These are phyloP conservation scores for Trichosurus vulpecula DNA, from an alignment of 2,797 vertebrate species.

Conservation along the genomic window DNA sequence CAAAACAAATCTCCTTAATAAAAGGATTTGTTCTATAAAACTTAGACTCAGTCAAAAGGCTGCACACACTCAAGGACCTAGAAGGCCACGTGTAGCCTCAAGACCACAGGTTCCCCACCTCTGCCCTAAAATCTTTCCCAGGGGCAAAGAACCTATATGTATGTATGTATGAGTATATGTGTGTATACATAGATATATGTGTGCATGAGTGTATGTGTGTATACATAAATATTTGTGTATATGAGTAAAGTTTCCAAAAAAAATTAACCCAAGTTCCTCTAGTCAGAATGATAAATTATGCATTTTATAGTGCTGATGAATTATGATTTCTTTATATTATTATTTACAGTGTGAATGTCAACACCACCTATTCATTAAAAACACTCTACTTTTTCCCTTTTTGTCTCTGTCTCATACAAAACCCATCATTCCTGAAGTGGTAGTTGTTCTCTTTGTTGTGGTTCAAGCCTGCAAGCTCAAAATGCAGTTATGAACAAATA, in stretches of 20 bases:
- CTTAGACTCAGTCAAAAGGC: too few species aligned
- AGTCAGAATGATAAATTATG: slow-evolving; percentile 73
- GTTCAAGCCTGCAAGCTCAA: slow-evolving; percentile 49
- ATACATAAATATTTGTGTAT: slow-evolving; percentile 31
- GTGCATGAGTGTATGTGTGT: not conserved
- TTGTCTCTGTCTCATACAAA: slow-evolving; percentile 67
- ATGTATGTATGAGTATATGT: slow-evolving; percentile 36
- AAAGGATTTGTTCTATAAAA: too few species aligned
- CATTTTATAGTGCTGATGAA: slow-evolving; percentile 62
- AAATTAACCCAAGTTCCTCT: slow-evolving; percentile 58
- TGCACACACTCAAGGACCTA: too few species aligned
- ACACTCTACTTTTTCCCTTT: slow-evolving; percentile 61
- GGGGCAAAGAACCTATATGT: not conserved
- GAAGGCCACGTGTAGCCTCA: too few species aligned
- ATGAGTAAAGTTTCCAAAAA: slow-evolving; percentile 60
- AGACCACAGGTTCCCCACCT: too few species aligned
- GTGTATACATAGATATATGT: accelerated
- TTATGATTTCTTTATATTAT: slow-evolving; percentile 73
- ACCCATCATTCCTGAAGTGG: slow-evolving; percentile 72
- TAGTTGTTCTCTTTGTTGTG: slow-evolving; percentile 60
- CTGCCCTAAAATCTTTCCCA: too few species aligned
- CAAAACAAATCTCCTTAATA: too few species aligned
- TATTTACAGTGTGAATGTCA: slow-evolving; percentile 62
- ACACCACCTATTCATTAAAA: slow-evolving; percentile 70
- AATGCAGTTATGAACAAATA: slow-evolving; percentile 69